phyloP scores from a whole-genome alignment of 2,113 vertebrate genomes.

The Aepyceros melampus region DNA sequence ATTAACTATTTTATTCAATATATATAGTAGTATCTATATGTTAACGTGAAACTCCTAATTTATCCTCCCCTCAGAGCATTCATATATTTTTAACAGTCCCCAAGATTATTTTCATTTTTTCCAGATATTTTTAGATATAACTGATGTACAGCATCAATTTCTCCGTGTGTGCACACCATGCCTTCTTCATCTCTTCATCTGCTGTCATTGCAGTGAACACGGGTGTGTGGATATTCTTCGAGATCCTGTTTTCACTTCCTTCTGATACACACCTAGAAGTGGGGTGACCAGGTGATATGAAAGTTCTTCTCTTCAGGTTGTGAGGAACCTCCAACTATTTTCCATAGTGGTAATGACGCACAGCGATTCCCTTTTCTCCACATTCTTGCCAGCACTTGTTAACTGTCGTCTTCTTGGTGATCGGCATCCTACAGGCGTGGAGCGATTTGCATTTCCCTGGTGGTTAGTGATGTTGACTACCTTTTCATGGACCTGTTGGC shows the following conservation, averaged over 20 bases:
- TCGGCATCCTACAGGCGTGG: neutral
- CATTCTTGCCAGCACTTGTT: neutral
- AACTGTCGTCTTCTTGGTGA: neutral
- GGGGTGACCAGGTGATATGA: neutral
- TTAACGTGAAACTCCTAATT: neutral
- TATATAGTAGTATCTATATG: neutral
- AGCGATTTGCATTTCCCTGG: neutral
- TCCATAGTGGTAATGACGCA: fast-evolving
- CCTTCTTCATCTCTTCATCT: neutral
- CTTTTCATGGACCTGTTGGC: neutral
- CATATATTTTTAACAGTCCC: neutral
- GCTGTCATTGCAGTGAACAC: neutral
- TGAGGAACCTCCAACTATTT: fast-evolving
- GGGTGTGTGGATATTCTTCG: neutral
- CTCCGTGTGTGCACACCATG: neutral
- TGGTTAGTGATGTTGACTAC: neutral
- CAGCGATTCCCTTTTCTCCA: neutral
- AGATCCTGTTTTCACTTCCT: neutral
- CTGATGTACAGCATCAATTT: neutral
- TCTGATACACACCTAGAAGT: neutral
- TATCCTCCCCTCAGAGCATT: neutral
- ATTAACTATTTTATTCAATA: neutral
- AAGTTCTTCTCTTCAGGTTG: neutral
- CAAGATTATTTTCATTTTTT: neutral
- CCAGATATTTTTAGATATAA: neutral